Evolutionary conservation across 2,113 vertebrate genomes (phyloP).

Genomic region (Ictidomys tridecemlineatus): DNA sequence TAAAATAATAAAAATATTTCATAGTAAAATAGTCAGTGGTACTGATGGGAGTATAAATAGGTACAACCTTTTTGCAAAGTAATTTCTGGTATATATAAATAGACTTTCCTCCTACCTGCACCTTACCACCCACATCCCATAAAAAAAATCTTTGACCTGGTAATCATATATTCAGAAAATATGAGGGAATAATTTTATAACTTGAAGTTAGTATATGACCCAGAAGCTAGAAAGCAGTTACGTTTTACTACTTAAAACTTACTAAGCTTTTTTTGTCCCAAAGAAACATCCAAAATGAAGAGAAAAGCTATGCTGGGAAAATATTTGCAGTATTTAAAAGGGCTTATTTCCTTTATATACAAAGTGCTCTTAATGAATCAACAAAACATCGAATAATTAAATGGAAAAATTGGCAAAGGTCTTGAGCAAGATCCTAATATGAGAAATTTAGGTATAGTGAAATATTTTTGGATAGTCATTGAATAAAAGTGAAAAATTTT

Average conservation of each 20-base stretch:
- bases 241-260: not conserved
- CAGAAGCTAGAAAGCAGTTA: not conserved
- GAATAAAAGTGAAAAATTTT: not conserved
- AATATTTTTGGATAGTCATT: slow-evolving; percentile 17
- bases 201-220: not conserved
- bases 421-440: not conserved
- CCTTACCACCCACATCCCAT: not conserved
- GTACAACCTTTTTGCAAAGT: not conserved
- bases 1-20: slow-evolving; percentile 2
- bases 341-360: not conserved
- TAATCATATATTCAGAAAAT: not conserved
- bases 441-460: slow-evolving; percentile 13
- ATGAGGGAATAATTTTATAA: slow-evolving; percentile 13
- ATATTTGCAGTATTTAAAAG: not conserved
- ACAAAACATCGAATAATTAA: not conserved
- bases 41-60: not conserved
- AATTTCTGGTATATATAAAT: not conserved
- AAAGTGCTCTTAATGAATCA: slow-evolving; percentile 17
- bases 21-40: not conserved
- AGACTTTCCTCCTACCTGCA: not conserved
- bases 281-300: not conserved
- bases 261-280: not conserved
- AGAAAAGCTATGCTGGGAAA: not conserved
- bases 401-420: not conserved
- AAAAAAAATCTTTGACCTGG: not conserved